phyloP scores from a whole-genome alignment of 2,797 vertebrate species.

The Lutra lutra region DNA sequence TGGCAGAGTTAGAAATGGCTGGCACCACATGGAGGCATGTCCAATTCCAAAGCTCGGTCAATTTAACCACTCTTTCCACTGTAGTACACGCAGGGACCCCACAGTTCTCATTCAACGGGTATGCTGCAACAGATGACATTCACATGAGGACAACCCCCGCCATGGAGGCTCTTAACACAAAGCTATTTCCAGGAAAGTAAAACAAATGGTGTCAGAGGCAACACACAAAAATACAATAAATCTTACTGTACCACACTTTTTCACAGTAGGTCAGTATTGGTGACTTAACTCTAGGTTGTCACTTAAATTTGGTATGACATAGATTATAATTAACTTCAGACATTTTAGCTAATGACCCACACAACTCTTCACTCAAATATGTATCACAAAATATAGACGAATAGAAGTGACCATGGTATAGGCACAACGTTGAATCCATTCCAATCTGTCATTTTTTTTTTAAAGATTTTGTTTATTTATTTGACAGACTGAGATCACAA shows the following conservation, averaged over 20 bases:
- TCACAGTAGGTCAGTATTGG: neutral
- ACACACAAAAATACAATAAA: neutral
- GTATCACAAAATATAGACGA: neutral
- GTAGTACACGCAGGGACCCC: neutral
- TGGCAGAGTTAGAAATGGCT: neutral
- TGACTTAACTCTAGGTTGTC: neutral
- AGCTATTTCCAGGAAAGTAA: neutral
- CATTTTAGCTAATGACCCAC: neutral
- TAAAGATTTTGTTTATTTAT: too few species aligned
- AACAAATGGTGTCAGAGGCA: neutral
- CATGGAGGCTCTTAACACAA: neutral
- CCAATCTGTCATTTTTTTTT: neutral
- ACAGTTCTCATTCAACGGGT: neutral
- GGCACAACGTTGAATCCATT: neutral
- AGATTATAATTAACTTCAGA: slow-evolving; percentile 12
- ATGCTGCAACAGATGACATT: neutral
- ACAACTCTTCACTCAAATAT: neutral
- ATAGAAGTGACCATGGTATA: neutral
- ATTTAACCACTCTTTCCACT: neutral
- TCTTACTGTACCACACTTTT: neutral
- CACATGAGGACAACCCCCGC: neutral
- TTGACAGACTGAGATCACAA: too few species aligned
- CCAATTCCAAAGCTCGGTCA: neutral
- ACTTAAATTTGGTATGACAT: neutral
- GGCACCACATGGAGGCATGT: neutral